Evolutionary conservation across 2,797 vertebrate species (phyloP).

Genomic region (Pangasius macronema): DNA sequence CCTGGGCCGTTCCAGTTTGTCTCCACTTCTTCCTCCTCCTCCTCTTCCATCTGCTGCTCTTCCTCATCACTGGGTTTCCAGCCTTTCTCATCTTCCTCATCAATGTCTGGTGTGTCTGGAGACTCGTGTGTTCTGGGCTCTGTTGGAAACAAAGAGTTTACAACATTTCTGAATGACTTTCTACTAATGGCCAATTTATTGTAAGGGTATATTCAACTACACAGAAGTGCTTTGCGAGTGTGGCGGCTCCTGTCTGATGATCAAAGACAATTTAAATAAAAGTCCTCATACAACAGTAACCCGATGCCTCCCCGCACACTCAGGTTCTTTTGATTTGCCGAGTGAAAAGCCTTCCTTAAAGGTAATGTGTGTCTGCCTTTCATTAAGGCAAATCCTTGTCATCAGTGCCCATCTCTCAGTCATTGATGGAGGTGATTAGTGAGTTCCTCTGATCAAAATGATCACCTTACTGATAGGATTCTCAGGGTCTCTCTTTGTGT

Average conservation of each 20-base stretch:
- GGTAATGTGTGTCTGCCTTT: constrained; percentile 39
- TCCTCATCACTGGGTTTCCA: constrained; percentile 63
- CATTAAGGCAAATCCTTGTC: constrained; percentile 60
- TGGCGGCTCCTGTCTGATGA: constrained; percentile 60
- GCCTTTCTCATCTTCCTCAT: constrained; percentile 58
- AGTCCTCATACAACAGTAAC: constrained; percentile 57
- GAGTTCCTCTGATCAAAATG: constrained; percentile 67
- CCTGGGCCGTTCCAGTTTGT: constrained; percentile 84
- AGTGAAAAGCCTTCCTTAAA: constrained; percentile 44
- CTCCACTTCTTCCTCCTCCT: constrained; percentile 54
- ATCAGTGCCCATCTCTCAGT: constrained; percentile 63
- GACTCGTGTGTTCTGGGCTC: constrained; percentile 71
- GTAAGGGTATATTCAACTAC: not conserved
- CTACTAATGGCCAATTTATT: not conserved
- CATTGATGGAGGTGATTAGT: constrained; percentile 70
- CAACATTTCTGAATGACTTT: not conserved
- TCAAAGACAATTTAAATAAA: constrained; percentile 62
- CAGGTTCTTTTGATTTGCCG: constrained; percentile 58
- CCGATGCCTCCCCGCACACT: constrained; percentile 56
- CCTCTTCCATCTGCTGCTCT: constrained; percentile 60
- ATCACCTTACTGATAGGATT: constrained; percentile 48
- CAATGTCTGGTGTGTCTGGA: constrained; percentile 62
- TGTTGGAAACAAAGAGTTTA: constrained; percentile 45
- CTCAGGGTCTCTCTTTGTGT: constrained; percentile 34
- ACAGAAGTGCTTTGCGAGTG: not conserved